A percentile compares a stretch with the other conserved stretches of the same genome.
Conservation (phyloP, 2,888 invertebrate species). For the Drosophila formosana region DNA sequence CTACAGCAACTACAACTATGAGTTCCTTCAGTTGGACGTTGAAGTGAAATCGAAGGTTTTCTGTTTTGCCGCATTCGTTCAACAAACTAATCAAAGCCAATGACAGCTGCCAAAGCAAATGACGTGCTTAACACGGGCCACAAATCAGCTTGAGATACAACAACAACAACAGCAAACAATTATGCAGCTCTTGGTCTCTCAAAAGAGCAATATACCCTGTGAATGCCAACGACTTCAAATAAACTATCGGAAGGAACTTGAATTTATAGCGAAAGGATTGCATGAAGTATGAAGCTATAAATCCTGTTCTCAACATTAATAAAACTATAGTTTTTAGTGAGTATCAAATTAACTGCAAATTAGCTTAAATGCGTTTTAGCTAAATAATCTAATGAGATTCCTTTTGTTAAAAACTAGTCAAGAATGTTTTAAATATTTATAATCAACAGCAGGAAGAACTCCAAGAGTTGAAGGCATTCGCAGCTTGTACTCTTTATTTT, state of each 20-base stretch:
- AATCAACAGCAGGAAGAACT: neutral
- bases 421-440: neutral
- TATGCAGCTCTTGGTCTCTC: constrained; percentile 5
- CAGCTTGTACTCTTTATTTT: neutral
- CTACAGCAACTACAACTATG: constrained; percentile 28
- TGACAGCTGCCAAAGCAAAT: constrained; percentile 70
- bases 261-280: too few relatives aligned
- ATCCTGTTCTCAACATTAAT: too few relatives aligned
- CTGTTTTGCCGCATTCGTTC: constrained; percentile 43
- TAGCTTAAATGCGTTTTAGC: neutral
- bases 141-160: constrained; percentile 29
- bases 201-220: constrained; percentile 27
- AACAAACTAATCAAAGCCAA: constrained; percentile 72
- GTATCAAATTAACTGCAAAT: too few relatives aligned
- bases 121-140: constrained; percentile 51
- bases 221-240: neutral
- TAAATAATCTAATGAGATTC: neutral
- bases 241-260: neutral
- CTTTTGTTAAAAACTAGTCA: neutral
- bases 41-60: constrained; percentile 72
- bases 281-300: too few relatives aligned
- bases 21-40: constrained; percentile 26
- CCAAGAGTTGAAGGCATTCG: neutral
- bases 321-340: too few relatives aligned
- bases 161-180: constrained; percentile 1